Evolutionary conservation across 2,888 invertebrate genomes (phyloP).

Genomic region (Epistrophella euchroma): DNA sequence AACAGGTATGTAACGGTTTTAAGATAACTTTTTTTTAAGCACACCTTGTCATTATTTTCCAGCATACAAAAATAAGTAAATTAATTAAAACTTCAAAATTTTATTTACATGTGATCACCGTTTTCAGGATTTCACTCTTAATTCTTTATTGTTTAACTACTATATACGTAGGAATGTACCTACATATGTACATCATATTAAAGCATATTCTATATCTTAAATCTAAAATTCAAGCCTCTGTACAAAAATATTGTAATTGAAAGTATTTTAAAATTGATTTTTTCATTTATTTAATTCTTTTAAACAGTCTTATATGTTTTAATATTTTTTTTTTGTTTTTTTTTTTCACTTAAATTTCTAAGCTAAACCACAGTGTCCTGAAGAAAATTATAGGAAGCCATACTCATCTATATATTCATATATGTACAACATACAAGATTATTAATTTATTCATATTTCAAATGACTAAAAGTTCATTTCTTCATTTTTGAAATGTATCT

Average conservation of each 20-base stretch:
- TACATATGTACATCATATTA: background rate
- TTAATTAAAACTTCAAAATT: background rate
- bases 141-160: conserved; percentile 49
- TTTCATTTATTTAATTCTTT: conserved; percentile 14
- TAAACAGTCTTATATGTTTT: conserved; percentile 49
- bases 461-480: conserved; percentile 52
- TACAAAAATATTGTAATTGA: conserved; percentile 39
- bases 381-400: conserved; percentile 52
- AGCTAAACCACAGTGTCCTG: conserved; percentile 28
- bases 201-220: background rate
- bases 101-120: conserved; percentile 22
- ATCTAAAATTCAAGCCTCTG: conserved; percentile 46
- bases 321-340: conserved; percentile 27
- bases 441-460: conserved; percentile 50
- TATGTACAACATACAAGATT: conserved; percentile 72
- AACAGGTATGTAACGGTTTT: too few relatives aligned
- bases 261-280: background rate
- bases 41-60: background rate
- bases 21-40: too few relatives aligned
- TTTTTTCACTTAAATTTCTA: background rate
- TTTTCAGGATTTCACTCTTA: conserved; percentile 3
- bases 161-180: background rate
- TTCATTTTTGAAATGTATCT: background rate
- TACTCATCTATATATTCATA: conserved; percentile 32
- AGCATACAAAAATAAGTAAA: background rate